Evolutionary conservation across 2,113 vertebrate species (phyloP).

Genomic region (Centropus unirufus): DNA sequence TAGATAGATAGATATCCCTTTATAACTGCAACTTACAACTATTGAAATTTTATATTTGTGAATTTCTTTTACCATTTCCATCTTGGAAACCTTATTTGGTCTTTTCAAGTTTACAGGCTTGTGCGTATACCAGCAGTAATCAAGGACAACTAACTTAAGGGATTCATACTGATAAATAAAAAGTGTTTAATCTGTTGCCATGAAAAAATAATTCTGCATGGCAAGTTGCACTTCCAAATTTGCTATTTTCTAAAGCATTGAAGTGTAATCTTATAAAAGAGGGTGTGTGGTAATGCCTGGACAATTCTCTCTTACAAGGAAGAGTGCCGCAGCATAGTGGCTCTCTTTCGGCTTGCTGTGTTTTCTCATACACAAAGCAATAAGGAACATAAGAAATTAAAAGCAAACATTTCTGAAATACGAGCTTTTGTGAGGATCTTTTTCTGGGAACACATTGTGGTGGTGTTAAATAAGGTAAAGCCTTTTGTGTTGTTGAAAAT

Average conservation of each 20-base stretch:
- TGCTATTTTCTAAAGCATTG: neutral
- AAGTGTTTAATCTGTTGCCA: neutral
- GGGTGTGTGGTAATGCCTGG: neutral
- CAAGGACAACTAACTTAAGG: neutral
- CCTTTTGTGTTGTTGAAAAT: neutral
- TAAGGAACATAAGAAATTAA: neutral
- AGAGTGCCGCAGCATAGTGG: neutral
- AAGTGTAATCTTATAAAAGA: neutral
- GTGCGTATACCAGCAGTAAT: neutral
- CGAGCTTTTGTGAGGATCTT: neutral
- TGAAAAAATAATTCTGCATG: neutral
- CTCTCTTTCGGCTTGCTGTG: neutral
- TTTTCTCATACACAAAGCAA: neutral
- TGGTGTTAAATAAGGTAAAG: conserved; percentile 14
- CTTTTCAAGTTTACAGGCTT: neutral
- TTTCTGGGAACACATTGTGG: neutral
- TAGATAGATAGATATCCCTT: no score
- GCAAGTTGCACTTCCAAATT: neutral
- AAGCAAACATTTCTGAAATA: conserved; percentile 13
- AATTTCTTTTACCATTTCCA: neutral
- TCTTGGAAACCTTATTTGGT: neutral
- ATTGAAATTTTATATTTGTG: neutral
- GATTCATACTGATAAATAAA: neutral
- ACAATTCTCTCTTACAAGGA: neutral
- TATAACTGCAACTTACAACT: neutral